Conservation (phyloP, 2,797 vertebrate species). For the Etheostoma nigrum region DNA sequence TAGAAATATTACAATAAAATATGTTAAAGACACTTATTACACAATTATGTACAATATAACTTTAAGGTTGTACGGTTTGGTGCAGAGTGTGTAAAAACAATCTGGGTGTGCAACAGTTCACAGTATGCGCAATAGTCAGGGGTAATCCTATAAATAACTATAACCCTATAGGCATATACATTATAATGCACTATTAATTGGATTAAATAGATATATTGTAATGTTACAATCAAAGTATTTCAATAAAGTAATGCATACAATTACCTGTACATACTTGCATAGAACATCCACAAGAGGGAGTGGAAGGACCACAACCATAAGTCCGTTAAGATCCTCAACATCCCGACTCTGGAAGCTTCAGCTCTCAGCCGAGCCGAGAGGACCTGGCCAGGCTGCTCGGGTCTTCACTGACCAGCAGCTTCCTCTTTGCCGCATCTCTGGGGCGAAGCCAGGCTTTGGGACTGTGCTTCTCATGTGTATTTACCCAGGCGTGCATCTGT, state of each 20-base stretch:
- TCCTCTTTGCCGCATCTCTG: conserved; percentile 4
- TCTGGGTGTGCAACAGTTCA: too few relatives aligned
- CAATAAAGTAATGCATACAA: background rate
- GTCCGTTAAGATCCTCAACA: conserved; percentile 22
- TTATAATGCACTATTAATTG: too few relatives aligned
- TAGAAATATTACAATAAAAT: too few relatives aligned
- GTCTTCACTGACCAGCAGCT: conserved; percentile 51
- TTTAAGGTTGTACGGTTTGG: too few relatives aligned
- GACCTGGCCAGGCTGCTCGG: conserved; percentile 56
- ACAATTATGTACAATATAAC: too few relatives aligned
- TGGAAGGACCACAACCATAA: conserved; percentile 1
- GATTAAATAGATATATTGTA: background rate
- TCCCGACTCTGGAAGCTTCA: conserved; percentile 42
- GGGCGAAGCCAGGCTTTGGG: conserved; percentile 28
- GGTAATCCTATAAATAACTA: too few relatives aligned
- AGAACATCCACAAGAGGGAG: conserved; percentile 55
- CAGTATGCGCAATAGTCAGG: too few relatives aligned
- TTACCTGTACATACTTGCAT: background rate
- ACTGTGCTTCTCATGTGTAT: conserved; percentile 56
- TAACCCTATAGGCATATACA: too few relatives aligned
- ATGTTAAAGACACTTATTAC: too few relatives aligned
- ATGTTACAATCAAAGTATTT: too few relatives aligned
- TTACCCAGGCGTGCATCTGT: conserved; percentile 32
- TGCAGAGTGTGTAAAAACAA: too few relatives aligned
- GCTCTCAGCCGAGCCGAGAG: conserved; percentile 47